These are phyloP conservation scores for Carcina quercana DNA, from an alignment of 2,888 invertebrate genomes.

Conservation along the genomic window DNA sequence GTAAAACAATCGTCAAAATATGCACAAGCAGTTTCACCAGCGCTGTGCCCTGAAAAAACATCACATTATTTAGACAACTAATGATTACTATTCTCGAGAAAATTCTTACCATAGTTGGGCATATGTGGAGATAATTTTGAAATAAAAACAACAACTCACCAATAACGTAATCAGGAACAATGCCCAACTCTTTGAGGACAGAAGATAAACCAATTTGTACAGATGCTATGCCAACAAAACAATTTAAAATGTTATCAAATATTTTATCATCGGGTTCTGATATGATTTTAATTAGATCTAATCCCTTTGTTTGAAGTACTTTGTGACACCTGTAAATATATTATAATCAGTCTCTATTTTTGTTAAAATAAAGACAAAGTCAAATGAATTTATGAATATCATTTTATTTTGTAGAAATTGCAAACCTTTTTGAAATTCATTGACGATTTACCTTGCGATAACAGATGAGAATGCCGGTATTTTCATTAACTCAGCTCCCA, in stretches of 20 bases:
- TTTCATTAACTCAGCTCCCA: slow-evolving; percentile 76
- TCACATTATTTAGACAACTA: neutral
- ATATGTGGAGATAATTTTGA: too few species aligned
- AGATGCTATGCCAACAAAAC: slow-evolving; percentile 84
- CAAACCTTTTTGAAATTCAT: too few species aligned
- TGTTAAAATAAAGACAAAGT: too few species aligned
- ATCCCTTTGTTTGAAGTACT: slow-evolving; percentile 71
- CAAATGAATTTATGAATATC: too few species aligned
- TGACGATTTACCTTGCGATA: slow-evolving; percentile 50
- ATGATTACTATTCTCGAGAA: too few species aligned
- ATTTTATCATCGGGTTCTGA: slow-evolving; percentile 75
- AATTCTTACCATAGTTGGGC: too few species aligned
- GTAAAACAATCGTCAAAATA: slow-evolving; percentile 1
- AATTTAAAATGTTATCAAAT: slow-evolving; percentile 78
- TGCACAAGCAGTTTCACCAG: slow-evolving; percentile 1
- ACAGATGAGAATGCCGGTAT: slow-evolving; percentile 71
- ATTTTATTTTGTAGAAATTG: too few species aligned
- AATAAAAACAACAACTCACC: slow-evolving; percentile 66
- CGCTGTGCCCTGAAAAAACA: slow-evolving; percentile 5
- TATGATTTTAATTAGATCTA: slow-evolving; percentile 77
- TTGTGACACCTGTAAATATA: slow-evolving; percentile 56
- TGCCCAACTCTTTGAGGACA: slow-evolving; percentile 72
- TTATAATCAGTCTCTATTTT: too few species aligned
- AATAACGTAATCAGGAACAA: slow-evolving; percentile 83
- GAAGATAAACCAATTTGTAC: slow-evolving; percentile 79